A percentile compares a stretch with the other conserved stretches of the same genome.
Evolutionary conservation across 2,797 vertebrate genomes (phyloP).

Genomic region (Epinephelus malabaricus): DNA sequence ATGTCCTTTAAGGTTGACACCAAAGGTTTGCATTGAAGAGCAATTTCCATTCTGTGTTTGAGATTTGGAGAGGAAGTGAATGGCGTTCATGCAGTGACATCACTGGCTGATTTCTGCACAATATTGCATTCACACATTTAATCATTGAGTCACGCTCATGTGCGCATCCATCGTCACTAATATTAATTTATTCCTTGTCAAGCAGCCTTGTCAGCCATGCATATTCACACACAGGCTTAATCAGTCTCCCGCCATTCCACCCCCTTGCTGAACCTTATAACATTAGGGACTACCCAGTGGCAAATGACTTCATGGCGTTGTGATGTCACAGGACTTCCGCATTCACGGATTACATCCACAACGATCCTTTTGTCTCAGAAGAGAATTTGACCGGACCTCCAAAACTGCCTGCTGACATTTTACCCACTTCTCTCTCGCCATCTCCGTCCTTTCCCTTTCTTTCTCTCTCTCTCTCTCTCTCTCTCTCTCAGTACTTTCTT

Average conservation of each 20-base stretch:
- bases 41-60: not conserved
- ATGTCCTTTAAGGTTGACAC: conserved; percentile 8
- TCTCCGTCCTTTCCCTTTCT: not conserved
- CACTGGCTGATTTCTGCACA: not conserved
- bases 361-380: conserved; percentile 69
- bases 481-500: not conserved
- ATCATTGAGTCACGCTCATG: conserved; percentile 14
- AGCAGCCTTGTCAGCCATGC: conserved; percentile 24
- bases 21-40: not conserved
- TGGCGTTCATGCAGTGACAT: conserved; percentile 4
- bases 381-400: conserved; percentile 39
- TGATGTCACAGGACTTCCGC: conserved; percentile 68
- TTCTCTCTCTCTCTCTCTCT: not conserved
- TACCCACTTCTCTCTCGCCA: conserved; percentile 27
- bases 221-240: conserved; percentile 46
- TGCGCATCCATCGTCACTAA: not conserved
- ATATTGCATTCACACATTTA: not conserved
- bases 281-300: conserved; percentile 21
- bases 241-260: conserved; percentile 78
- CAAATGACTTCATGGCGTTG: conserved; percentile 43
- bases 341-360: conserved; percentile 66
- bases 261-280: conserved; percentile 63
- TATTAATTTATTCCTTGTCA: conserved; percentile 32
- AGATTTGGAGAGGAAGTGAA: not conserved
- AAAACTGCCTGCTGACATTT: conserved; percentile 55